Conservation (phyloP, 1,140 invertebrate species). For the Drosophila yakuba region DNA sequence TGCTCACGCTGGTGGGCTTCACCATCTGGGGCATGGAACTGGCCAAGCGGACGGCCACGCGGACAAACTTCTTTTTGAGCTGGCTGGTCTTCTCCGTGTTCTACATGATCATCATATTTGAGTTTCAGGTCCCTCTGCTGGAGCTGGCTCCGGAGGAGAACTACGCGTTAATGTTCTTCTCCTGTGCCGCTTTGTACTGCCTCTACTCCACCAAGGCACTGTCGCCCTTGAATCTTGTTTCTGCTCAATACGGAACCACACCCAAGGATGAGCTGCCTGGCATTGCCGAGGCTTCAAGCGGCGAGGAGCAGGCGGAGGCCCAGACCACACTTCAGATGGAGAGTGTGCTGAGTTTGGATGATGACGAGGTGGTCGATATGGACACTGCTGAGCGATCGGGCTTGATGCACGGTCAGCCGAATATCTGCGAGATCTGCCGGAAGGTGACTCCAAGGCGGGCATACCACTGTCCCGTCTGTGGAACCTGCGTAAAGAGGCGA, state of each 20-base stretch:
- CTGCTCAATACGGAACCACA: slow-evolving; percentile 57
- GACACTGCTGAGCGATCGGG: slow-evolving; percentile 36
- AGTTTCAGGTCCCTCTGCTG: slow-evolving; percentile 80
- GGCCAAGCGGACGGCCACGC: slow-evolving; percentile 63
- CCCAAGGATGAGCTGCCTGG: slow-evolving; percentile 69
- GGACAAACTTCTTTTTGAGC: slow-evolving; percentile 84
- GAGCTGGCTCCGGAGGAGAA: slow-evolving; percentile 85
- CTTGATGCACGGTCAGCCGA: slow-evolving; percentile 62
- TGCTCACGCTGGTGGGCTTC: slow-evolving; percentile 77
- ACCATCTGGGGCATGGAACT: slow-evolving; percentile 77
- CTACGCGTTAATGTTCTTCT: slow-evolving; percentile 77
- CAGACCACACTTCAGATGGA: slow-evolving; percentile 64
- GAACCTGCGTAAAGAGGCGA: slow-evolving; percentile 71
- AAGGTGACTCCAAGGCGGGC: slow-evolving; percentile 68
- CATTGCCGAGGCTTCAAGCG: slow-evolving; percentile 71
- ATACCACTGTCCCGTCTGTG: slow-evolving; percentile 76
- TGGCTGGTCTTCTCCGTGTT: slow-evolving; percentile 84
- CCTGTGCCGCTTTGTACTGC: slow-evolving; percentile 63
- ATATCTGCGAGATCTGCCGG: slow-evolving; percentile 72
- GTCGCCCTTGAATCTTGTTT: slow-evolving; percentile 65
- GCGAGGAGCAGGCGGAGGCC: slow-evolving; percentile 69
- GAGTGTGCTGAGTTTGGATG: slow-evolving; percentile 49
- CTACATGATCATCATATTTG: slow-evolving; percentile 82
- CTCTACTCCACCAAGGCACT: slow-evolving; percentile 63
- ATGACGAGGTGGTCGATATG: slow-evolving; percentile 30